Conservation (phyloP, 2,113 vertebrate species). For the Seriola aureovittata region DNA sequence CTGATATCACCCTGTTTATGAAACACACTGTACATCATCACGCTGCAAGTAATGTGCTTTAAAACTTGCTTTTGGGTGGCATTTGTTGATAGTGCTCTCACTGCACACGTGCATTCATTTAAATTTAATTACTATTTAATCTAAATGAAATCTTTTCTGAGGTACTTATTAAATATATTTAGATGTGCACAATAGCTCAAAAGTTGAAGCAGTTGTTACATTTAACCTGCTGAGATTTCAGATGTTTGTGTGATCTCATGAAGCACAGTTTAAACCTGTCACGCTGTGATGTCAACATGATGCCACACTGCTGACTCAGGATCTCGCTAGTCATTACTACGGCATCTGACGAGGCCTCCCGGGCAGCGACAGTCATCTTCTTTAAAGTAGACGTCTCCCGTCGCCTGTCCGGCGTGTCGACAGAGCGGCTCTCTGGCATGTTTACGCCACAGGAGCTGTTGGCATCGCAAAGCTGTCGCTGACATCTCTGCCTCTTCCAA, state of each 20-base stretch:
- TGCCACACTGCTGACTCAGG: conserved; percentile 43
- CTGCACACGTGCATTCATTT: no score
- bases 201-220: neutral
- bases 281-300: conserved; percentile 22
- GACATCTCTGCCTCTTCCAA: conserved; percentile 36
- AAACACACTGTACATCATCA: neutral
- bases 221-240: neutral
- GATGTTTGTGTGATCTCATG: conserved; percentile 18
- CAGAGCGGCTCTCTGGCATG: conserved; percentile 39
- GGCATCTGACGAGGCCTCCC: conserved; percentile 27
- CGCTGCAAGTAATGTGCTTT: neutral
- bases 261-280: conserved; percentile 8
- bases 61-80: neutral
- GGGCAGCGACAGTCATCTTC: conserved; percentile 42
- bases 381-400: conserved; percentile 46
- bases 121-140: no score
- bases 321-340: neutral
- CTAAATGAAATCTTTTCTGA: neutral
- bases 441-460: conserved; percentile 67
- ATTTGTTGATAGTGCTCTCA: no score
- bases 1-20: neutral
- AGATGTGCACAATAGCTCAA: no score
- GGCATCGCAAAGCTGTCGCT: conserved; percentile 53
- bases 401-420: conserved; percentile 34
- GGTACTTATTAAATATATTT: neutral